Base-by-base conservation (phyloP, 2,888 invertebrate genomes). In the Tholera decimalis region DNA sequence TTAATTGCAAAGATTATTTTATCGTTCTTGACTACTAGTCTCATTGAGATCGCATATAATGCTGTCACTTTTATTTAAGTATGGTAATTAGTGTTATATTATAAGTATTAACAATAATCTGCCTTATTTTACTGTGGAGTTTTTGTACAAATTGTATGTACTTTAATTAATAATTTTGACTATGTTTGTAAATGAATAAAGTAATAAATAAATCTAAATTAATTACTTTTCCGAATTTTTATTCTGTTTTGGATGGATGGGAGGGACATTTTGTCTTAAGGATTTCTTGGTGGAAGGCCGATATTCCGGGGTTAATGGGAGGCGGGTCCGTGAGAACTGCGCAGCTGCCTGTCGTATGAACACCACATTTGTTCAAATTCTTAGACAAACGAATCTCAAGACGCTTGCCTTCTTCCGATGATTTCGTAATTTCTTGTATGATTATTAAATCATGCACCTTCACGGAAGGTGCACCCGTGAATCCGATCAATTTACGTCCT, bases 111-210 rank as follows among this genome's bases (percentile, higher is more conserved):
- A 93, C 92, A 90, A 65, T 86, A 84, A 80, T 80, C 86, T 87
- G 88, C 88, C 87, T 91, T 89, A 84, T 83, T 82, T 81, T 83
- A 80, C 77, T 51, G 56, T 67, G 62, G 63, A 73, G 58, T 84
- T 88, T 86, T 88, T 94, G 94, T 94, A 94, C 93, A 94, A 93
- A 93, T 86, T 92, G 89, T 93, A 94, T 93, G 93, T 93, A 93
- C 89, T 67, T 84, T 85, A 83, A 88, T 86, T 85, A 88, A 89
- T 88, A 75, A 73, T 78, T 62, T 85, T 63, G 88, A 90, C 89
- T 89, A 91, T 91, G 90, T 92, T 92, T 93, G 92, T 94, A 93
- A 93, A 93, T 93, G 87, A 88, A 93, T 92, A 90, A 92, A 88
- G 79, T 85, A 94, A 93, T 94, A 94, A 93, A 92, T 94, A 94